A percentile compares a stretch with the other conserved stretches of the same genome.
Conservation (phyloP, 2,113 vertebrate species). For the Brienomyrus longianalis region DNA sequence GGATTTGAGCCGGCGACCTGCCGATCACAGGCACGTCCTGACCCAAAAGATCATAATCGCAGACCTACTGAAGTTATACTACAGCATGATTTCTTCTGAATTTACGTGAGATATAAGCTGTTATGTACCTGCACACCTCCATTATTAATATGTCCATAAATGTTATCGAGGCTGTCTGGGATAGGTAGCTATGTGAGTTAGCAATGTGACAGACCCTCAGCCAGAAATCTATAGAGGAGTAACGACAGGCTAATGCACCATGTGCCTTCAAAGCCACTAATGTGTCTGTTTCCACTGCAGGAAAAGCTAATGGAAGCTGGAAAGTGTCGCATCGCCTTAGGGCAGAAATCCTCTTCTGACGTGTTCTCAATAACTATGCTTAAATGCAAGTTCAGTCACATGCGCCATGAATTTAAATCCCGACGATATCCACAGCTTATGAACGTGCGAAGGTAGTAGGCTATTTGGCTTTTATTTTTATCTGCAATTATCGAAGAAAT, state of each 20-base stretch:
- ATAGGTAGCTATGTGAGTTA: not conserved
- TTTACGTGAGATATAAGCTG: not conserved
- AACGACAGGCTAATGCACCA: not conserved
- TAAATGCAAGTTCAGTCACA: not conserved
- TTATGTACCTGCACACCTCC: not conserved
- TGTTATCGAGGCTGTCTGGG: not conserved
- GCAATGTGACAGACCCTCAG: not conserved
- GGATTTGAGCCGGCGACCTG: not conserved
- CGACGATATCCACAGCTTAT: not conserved
- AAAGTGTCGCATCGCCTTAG: not conserved
- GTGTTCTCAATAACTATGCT: not conserved
- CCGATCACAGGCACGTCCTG: not conserved
- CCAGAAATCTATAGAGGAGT: not conserved
- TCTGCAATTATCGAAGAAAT: not conserved
- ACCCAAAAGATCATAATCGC: not conserved
- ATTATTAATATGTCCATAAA: not conserved
- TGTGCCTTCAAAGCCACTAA: not conserved
- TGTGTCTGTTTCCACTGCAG: conserved; percentile 16
- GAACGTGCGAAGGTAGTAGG: not conserved
- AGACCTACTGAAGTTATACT: not conserved
- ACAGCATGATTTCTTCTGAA: not conserved
- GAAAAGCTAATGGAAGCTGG: conserved; percentile 32
- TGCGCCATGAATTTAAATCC: not conserved
- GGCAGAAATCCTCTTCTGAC: not conserved
- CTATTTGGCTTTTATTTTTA: not conserved